These are phyloP conservation scores for Hippocampus guttulatus DNA, from an alignment of 2,113 vertebrate genomes.

Conservation along the genomic window DNA sequence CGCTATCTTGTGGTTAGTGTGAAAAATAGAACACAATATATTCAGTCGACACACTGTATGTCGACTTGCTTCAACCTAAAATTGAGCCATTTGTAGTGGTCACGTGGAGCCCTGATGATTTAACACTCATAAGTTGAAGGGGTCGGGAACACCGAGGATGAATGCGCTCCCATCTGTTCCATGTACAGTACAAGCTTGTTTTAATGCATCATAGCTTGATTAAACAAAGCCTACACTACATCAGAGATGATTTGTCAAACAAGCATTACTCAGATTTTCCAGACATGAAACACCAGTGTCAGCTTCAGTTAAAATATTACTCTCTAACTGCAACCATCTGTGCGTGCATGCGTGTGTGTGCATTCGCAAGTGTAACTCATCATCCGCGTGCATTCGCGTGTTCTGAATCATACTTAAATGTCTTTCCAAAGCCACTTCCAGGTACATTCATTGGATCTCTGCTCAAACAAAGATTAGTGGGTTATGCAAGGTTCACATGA, in stretches of 20 bases:
- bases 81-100: neutral
- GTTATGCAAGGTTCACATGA: slow-evolving; percentile 34
- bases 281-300: slow-evolving; percentile 42
- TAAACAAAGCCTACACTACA: slow-evolving; percentile 44
- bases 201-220: slow-evolving; percentile 29
- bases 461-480: slow-evolving; percentile 46
- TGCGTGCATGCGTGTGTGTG: slow-evolving; percentile 13
- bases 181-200: slow-evolving; percentile 24
- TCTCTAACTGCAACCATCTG: slow-evolving; percentile 58
- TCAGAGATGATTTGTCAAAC: slow-evolving; percentile 52
- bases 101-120: neutral
- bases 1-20: too few species aligned
- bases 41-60: too few species aligned
- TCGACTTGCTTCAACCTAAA: neutral
- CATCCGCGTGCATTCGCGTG: slow-evolving; percentile 17
- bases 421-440: slow-evolving; percentile 8
- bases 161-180: slow-evolving; percentile 31
- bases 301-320: slow-evolving; percentile 43
- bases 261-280: slow-evolving; percentile 62
- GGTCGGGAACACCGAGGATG: neutral
- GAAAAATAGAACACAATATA: too few species aligned
- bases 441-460: slow-evolving; percentile 15
- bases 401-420: slow-evolving; percentile 10
- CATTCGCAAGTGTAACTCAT: slow-evolving; percentile 22
- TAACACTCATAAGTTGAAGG: neutral